phyloP scores from a whole-genome alignment of 2,113 vertebrate species.

The Emberiza fucata region DNA sequence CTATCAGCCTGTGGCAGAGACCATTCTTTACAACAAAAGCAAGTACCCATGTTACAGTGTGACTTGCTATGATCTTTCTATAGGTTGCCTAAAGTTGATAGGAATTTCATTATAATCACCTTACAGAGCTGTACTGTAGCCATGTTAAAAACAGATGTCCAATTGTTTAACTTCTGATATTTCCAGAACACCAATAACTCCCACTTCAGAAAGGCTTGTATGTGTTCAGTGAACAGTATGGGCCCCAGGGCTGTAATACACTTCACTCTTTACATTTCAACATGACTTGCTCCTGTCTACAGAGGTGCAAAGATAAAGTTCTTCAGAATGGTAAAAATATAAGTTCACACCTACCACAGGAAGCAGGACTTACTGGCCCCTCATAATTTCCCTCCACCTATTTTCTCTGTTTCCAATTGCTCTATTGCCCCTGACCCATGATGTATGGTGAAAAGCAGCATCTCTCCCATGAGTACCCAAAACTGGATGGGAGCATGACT shows the following conservation, averaged over 20 bases:
- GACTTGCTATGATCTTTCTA: not conserved
- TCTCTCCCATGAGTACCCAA: not conserved
- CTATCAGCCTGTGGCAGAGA: not conserved
- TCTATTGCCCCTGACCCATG: not conserved
- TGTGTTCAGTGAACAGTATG: not conserved
- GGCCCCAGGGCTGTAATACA: not conserved
- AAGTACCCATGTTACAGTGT: not conserved
- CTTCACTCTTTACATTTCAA: not conserved
- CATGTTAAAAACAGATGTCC: not conserved
- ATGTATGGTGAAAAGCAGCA: not conserved
- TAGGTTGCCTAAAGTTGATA: not conserved
- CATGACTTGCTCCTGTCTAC: not conserved
- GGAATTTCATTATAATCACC: not conserved
- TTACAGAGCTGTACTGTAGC: not conserved
- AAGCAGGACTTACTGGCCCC: not conserved
- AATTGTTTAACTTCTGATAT: not conserved
- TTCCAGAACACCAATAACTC: not conserved
- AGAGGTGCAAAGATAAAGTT: not conserved
- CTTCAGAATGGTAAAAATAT: not conserved
- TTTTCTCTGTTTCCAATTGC: not conserved
- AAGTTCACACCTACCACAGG: not conserved
- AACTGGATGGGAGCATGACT: not conserved
- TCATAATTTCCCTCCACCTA: not conserved
- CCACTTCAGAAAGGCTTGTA: not conserved
- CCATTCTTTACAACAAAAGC: not conserved